These are phyloP conservation scores for Drosophila vallismaia DNA, from an alignment of 2,888 invertebrate genomes.

Conservation along the genomic window DNA sequence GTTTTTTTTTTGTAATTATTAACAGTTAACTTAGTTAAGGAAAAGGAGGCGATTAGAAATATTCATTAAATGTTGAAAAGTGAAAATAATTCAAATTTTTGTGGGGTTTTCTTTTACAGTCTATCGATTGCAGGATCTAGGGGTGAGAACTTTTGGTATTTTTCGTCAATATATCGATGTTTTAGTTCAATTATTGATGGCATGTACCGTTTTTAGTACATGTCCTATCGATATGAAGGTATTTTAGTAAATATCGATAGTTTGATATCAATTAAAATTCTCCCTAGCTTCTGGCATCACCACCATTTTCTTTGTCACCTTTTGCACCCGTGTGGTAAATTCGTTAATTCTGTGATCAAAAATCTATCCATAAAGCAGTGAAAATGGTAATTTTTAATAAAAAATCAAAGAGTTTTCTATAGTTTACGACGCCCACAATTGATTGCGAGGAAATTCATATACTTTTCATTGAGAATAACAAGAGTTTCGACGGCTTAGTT, in stretches of 20 bases:
- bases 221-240: no score
- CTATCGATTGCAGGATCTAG: no score
- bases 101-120: no score
- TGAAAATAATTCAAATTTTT: background rate
- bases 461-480: conserved; percentile 64
- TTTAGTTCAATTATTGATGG: background rate
- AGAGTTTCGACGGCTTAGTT: conserved; percentile 54
- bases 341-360: conserved; percentile 71
- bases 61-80: background rate
- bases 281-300: background rate
- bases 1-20: background rate
- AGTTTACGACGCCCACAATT: conserved; percentile 46
- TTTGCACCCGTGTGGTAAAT: conserved; percentile 57
- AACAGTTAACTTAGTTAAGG: background rate
- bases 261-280: background rate
- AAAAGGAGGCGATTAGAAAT: background rate
- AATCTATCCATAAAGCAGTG: conserved; percentile 58
- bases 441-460: conserved; percentile 22
- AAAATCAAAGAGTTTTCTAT: conserved; percentile 14
- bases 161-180: background rate
- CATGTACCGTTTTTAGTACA: no score
- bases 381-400: conserved; percentile 64
- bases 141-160: background rate
- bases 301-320: conserved; percentile 71
- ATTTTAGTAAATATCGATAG: background rate